These are phyloP conservation scores for Diachrysia chrysitis DNA, from an alignment of 2,888 invertebrate species.

Conservation along the genomic window DNA sequence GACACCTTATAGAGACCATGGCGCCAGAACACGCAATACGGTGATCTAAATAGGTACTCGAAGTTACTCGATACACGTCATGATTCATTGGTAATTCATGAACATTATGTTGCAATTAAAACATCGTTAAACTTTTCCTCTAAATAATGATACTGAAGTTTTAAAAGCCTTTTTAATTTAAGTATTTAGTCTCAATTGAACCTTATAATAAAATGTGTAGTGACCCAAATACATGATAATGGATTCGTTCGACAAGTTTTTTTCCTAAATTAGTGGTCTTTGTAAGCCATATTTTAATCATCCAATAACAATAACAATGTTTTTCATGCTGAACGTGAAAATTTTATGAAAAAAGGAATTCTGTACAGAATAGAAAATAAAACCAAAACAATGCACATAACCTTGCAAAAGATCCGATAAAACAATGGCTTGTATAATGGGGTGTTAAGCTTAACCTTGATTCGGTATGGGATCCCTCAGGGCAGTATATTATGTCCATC, in stretches of 20 bases:
- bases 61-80: conserved; percentile 10
- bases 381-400: conserved; percentile 13
- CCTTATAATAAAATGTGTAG: background rate
- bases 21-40: conserved; percentile 1
- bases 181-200: no score
- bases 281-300: background rate
- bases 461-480: conserved; percentile 17
- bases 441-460: conserved; percentile 34
- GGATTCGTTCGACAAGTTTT: no score
- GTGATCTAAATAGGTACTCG: conserved; percentile 33
- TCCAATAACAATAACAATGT: background rate
- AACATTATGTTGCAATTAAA: background rate
- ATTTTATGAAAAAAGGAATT: background rate
- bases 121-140: background rate
- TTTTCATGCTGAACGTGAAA: background rate
- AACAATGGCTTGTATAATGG: conserved; percentile 34
- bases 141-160: background rate
- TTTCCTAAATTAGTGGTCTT: background rate
- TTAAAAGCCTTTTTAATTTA: background rate
- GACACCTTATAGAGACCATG: conserved; percentile 15
- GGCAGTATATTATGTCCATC: conserved; percentile 39
- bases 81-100: background rate
- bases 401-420: conserved; percentile 40
- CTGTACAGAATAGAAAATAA: conserved; percentile 14
- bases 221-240: background rate